Base-by-base conservation (phyloP, 2,797 vertebrate species). In the Lepilemur septentrionalis region DNA sequence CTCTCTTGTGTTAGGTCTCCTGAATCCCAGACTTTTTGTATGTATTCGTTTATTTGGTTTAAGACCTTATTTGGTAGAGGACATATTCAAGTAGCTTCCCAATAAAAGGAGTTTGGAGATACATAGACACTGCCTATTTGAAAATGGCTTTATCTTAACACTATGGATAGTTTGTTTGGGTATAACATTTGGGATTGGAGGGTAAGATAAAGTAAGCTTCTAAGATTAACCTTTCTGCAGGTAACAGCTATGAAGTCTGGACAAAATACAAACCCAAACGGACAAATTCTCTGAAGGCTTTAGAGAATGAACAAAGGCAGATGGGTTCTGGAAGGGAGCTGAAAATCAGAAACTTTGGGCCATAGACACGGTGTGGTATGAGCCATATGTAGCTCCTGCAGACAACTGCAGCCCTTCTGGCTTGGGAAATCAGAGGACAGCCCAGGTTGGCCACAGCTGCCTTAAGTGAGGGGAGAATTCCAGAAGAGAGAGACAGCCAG, bases 291-390 rank as follows among this genome's bases (percentile, higher is more conserved):
- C 22, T 41, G 28, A 76, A 48, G 48, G 30, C 41, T 65, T 48
- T 38, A 30, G 38, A 8, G 22, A 12, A 0, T 22, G 18, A 61
- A 20, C 12, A 43, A 17, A 46, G 55, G 23, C 23, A 35, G 61
- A 59, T 0, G 1, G 78, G 13, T 9, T 67, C 46, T 46, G 61
- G 15, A 7, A 4, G 22, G 17, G 2, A 59, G 30, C 4, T 28
- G 43, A 5, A 73, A 43, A 22, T 10, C 2, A 13, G 41, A 30
- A 73, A 76, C 25, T 9, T 61, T 12, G 38, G 63, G 46, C 11
- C n/a, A 10, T 0, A 13, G 50, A 35, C 4, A 12, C 14, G 4
- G 32, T 3, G 57, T 30, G 50, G 52, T 4, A 5, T 3, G 3
- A 63, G 30, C 20, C 22, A n/a, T 7, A 12, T n/a, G 28, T 18